Evolutionary conservation across 2,113 vertebrate genomes (phyloP), one percentile per base, ranked within the genome.

Genomic region (Percopsis transmontana): DNA sequence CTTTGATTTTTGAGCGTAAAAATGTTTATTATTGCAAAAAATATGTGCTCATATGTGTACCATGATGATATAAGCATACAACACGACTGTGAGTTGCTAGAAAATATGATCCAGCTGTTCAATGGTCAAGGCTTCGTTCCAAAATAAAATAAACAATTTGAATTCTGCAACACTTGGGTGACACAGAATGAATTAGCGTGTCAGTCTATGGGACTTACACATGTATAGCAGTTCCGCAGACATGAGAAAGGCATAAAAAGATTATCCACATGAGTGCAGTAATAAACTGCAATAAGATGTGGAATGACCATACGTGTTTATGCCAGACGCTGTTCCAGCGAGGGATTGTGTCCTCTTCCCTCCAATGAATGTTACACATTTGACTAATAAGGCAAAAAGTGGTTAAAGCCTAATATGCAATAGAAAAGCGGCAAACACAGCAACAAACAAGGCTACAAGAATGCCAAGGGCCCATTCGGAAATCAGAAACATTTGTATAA

Each of bases 221-320:
- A 71, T 79, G 78, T 85, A 80, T 57, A 76, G 83, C 80, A 76
- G 74, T 83, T 85, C 84, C 74, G 86, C 68, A 79, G 68, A 85
- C 73, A 70, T 75, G 76, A 82, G 69, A 66, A 72, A 84, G 73
- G 66, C 62, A 78, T 78, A 38, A 81, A 80, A 75, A 85, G 76
- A 87, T 86, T 78, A 78, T 74, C 73, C 84, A 89, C 82, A 85
- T 86, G 84, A 76, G 75, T 81, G 84, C 86, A 82, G 77, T 82
- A 75, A 88, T 86, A 74, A 86, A 69, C 61, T 65, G 67, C 66
- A 83, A 85, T 83, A 78, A 81, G 80, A 86, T 66, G 76, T 70
- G 79, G 76, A 80, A 81, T 79, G 88, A 86, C 75, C 77, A 68
- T 68, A 73, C 65, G 9, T 77, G 66, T 77, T 85, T 73, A 69